Conservation (phyloP, 1,140 invertebrate genomes). For the Drosophila dunni region DNA sequence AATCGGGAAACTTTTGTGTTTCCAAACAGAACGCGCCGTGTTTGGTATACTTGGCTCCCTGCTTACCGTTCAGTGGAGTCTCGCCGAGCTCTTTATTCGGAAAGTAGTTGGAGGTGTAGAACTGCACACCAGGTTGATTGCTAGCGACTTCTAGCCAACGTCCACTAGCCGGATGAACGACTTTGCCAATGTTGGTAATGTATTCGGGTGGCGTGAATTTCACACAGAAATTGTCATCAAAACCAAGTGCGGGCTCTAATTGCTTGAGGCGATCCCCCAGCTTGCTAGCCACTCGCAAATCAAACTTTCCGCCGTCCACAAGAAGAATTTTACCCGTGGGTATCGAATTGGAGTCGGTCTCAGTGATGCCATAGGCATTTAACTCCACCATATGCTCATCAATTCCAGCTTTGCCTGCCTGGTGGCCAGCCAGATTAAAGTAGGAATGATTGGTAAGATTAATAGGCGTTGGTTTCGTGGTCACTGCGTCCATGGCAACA, state of each 20-base stretch:
- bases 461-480: constrained; percentile 92
- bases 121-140: constrained; percentile 95
- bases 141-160: constrained; percentile 91
- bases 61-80: constrained; percentile 57
- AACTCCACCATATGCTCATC: constrained; percentile 91
- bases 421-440: constrained; percentile 96
- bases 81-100: constrained; percentile 85
- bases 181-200: constrained; percentile 70
- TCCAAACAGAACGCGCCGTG: constrained; percentile 94
- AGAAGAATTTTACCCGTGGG: constrained; percentile 91
- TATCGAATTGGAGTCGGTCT: constrained; percentile 90
- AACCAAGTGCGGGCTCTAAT: constrained; percentile 86
- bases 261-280: constrained; percentile 85
- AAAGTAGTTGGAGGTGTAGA: constrained; percentile 94
- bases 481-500: constrained; percentile 90
- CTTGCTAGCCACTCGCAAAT: constrained; percentile 87
- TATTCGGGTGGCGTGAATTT: constrained; percentile 59
- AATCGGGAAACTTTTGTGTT: constrained; percentile 97
- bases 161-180: constrained; percentile 89
- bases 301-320: constrained; percentile 89
- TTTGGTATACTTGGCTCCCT: constrained; percentile 87
- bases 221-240: constrained; percentile 92
- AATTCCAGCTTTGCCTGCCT: constrained; percentile 85
- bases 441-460: constrained; percentile 97
- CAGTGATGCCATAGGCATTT: constrained; percentile 91